Evolutionary conservation across 35 echinoderm and acorn worm species (phyloP), one percentile per base, ranked within the genome.

Genomic region (Holothuria glaberrima): DNA sequence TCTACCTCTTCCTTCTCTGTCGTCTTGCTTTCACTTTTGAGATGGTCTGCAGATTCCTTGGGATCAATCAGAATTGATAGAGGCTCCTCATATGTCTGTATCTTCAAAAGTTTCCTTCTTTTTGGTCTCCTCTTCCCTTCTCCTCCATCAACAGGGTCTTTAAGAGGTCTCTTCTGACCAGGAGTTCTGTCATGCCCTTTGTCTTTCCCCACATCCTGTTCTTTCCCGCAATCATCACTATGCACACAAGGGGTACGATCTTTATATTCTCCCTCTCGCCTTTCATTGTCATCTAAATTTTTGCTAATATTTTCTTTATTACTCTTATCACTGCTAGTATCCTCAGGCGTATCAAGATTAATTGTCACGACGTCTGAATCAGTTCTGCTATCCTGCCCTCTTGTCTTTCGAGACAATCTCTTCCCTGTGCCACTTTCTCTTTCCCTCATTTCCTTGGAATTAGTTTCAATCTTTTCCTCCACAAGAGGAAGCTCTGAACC

Each of bases 51-150:
- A 24, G 74, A 26, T 17, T 25, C 45, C 22, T 48, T 84, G 17
- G 80, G 80, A 58, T 84, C 80, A 30, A 84, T 63, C 56, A 84
- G 28, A 64, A 61, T 62, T n/a, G 80, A 84, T 7, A 54, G 80
- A 14, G 80, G 80, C 19, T 84, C 80, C 1, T 84, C 57, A 2
- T 12, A 84, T 5, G 58, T 4, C 24, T 84, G 80, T 29, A 84
- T 38, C 26, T 61, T 60, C 59, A 84, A 63, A 5, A 84, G 80
- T 63, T 33, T 84, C 80, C 80, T 84, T 61, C 80, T 48, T 63
- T 84, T 84, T 35, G 52, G 52, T 33, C 57, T 59, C 56, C 56
- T 84, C 80, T 30, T 84, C 57, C 6, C 54, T 10, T 58, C 31
- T 14, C 33, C 80, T 34, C n/a, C 80, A 17, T 57, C 80, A 59